Percentiles rank a stretch among this genome's conserved stretches.
Evolutionary conservation across 2,113 vertebrate species (phyloP).

Genomic region (Bolborhynchus lineola): DNA sequence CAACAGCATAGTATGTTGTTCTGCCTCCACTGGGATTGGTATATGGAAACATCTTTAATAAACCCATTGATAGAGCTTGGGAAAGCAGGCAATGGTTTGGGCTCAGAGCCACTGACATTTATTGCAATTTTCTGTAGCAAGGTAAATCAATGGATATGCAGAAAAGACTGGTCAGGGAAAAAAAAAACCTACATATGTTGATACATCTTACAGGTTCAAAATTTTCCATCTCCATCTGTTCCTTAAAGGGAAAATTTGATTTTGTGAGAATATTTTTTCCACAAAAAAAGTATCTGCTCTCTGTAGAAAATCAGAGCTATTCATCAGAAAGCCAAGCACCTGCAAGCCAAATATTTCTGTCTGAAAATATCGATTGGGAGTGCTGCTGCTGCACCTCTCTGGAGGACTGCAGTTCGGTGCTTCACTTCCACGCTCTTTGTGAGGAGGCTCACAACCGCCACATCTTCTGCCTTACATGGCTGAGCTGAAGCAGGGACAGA

Average conservation of each 20-base stretch:
- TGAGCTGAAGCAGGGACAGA: neutral
- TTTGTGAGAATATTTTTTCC: neutral
- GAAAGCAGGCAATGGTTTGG: neutral
- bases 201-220: neutral
- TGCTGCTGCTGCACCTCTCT: neutral
- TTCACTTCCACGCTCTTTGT: neutral
- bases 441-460: neutral
- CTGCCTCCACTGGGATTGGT: neutral
- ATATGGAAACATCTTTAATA: neutral
- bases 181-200: neutral
- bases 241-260: slow-evolving; percentile 19
- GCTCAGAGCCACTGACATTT: neutral
- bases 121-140: neutral
- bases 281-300: neutral
- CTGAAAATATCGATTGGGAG: neutral
- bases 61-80: neutral
- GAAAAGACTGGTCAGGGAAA: neutral
- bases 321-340: slow-evolving; percentile 39
- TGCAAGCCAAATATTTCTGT: slow-evolving; percentile 40
- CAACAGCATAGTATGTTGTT: neutral
- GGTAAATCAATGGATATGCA: neutral
- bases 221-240: neutral
- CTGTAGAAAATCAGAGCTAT: slow-evolving; percentile 33
- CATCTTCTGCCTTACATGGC: neutral
- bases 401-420: neutral